phyloP scores from a whole-genome alignment of 1,140 invertebrate species.

The Meteorus sp. region DNA sequence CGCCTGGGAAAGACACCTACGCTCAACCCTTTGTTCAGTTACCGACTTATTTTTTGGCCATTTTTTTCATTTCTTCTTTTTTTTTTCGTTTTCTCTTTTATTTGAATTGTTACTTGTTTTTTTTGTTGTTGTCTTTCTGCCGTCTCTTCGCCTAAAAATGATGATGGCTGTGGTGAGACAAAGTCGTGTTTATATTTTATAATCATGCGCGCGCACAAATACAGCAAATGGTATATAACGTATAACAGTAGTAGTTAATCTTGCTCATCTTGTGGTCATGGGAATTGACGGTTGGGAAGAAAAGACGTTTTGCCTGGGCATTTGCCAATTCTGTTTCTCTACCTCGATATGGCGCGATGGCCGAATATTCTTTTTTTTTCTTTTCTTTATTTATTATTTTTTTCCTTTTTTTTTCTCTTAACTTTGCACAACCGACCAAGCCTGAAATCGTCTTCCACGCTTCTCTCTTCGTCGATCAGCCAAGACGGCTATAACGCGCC shows the following conservation, averaged over 20 bases:
- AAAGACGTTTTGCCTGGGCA: background rate
- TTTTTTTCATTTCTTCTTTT: too few relatives aligned
- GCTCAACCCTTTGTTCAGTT: constrained; percentile 27
- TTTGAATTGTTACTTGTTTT: constrained; percentile 6
- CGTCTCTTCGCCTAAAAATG: too few relatives aligned
- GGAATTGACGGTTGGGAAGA: constrained; percentile 9
- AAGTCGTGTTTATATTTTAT: too few relatives aligned
- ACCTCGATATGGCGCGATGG: constrained; percentile 10
- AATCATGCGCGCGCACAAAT: background rate
- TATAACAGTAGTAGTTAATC: background rate
- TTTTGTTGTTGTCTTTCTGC: too few relatives aligned
- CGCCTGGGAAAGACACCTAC: constrained; percentile 39
- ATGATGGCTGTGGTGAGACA: constrained; percentile 2
- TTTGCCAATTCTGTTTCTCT: too few relatives aligned
- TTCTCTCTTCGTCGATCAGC: background rate
- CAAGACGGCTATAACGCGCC: too few relatives aligned
- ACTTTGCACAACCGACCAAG: constrained; percentile 39
- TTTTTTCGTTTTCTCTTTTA: constrained; percentile 16
- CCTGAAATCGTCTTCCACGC: constrained; percentile 47
- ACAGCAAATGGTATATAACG: background rate
- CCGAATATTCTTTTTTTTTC: constrained; percentile 53
- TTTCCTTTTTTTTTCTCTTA: constrained; percentile 12
- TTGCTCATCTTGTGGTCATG: constrained; percentile 16
- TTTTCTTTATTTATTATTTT: too few relatives aligned
- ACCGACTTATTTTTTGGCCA: constrained; percentile 9